phyloP scores from a whole-genome alignment of 2,113 vertebrate genomes.

The Rana temporaria region DNA sequence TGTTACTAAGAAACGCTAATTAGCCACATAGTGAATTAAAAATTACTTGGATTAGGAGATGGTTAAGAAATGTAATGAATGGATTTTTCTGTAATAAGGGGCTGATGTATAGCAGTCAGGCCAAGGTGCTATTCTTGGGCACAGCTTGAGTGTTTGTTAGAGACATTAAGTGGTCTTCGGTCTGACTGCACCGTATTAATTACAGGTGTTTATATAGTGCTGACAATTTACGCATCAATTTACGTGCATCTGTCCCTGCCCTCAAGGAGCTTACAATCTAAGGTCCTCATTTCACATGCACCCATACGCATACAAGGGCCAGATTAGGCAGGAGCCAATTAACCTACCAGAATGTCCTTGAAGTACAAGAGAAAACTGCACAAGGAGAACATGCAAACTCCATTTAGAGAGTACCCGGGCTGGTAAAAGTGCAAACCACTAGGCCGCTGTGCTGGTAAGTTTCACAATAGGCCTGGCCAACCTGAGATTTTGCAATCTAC shows the following conservation, averaged over 20 bases:
- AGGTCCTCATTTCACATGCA: too few species aligned
- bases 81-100: slow-evolving; percentile 31
- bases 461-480: not conserved
- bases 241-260: too few species aligned
- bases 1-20: slow-evolving; percentile 55
- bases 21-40: slow-evolving; percentile 39
- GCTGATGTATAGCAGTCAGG: not conserved
- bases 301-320: too few species aligned
- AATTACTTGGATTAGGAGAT: slow-evolving; percentile 27
- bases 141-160: not conserved
- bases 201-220: too few species aligned
- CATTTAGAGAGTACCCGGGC: too few species aligned
- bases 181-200: not conserved
- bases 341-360: too few species aligned
- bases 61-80: slow-evolving; percentile 19
- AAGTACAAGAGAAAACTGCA: too few species aligned
- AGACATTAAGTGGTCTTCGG: not conserved
- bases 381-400: too few species aligned
- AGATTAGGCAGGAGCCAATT: too few species aligned
- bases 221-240: too few species aligned
- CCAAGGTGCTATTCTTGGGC: slow-evolving; percentile 15
- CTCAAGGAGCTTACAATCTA: too few species aligned
- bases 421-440: too few species aligned
- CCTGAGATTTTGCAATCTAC: not conserved
- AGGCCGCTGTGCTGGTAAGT: not conserved